Percentiles rank a stretch among this genome's conserved stretches.
These are phyloP conservation scores for Neopelma chrysocephalum DNA, from an alignment of 2,797 vertebrate species.

Conservation along the genomic window DNA sequence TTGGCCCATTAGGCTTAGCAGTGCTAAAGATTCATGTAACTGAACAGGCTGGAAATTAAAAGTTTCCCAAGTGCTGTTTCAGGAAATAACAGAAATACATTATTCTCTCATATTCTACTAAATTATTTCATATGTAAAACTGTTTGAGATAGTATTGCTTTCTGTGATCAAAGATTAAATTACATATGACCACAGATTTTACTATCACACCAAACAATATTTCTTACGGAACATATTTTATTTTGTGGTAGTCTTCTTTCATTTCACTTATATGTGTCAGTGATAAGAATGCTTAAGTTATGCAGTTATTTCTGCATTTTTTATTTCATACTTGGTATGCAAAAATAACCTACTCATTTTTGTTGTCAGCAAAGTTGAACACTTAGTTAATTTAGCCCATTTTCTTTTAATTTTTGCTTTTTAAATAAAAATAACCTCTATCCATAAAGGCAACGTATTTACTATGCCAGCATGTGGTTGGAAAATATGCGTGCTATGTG, in stretches of 20 bases:
- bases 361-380: not conserved
- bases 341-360: not conserved
- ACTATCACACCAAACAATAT: not conserved
- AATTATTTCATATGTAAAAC: not conserved
- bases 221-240: not conserved
- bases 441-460: not conserved
- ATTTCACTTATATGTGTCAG: not conserved
- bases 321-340: not conserved
- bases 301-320: not conserved
- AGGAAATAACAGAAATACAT: not conserved
- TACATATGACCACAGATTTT: not conserved
- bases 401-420: not conserved
- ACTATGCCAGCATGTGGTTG: not conserved
- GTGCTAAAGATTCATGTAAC: not conserved
- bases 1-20: not conserved
- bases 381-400: not conserved
- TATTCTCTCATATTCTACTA: not conserved
- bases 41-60: not conserved
- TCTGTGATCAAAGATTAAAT: not conserved
- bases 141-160: not conserved
- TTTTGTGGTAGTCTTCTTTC: not conserved
- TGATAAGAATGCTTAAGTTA: not conserved
- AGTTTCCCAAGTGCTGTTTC: not conserved
- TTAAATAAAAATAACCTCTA: not conserved
- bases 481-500: not conserved